These are phyloP conservation scores for Tachypleus tridentatus DNA, from an alignment of 1,140 invertebrate genomes.

Conservation along the genomic window DNA sequence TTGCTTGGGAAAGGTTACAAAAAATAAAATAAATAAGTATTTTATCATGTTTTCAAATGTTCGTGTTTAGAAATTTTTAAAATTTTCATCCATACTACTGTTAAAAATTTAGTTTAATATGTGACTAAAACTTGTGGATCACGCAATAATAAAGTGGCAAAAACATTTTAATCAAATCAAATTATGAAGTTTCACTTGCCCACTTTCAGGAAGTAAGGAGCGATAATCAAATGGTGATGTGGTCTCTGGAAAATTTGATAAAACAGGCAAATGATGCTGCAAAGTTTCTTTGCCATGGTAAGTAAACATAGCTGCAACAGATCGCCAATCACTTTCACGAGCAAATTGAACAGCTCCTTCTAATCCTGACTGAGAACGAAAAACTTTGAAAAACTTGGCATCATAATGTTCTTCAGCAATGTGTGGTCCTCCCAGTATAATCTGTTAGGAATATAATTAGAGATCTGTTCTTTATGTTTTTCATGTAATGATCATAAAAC, in stretches of 20 bases:
- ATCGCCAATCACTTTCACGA: slow-evolving; percentile 41
- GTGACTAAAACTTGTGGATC: too few relatives aligned
- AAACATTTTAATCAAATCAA: background rate
- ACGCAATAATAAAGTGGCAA: too few relatives aligned
- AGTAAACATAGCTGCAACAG: slow-evolving; percentile 53
- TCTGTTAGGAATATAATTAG: slow-evolving; percentile 8
- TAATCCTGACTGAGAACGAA: slow-evolving; percentile 43
- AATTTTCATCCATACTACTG: too few relatives aligned
- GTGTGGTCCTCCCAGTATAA: slow-evolving; percentile 37
- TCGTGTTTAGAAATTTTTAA: too few relatives aligned
- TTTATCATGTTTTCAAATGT: too few relatives aligned
- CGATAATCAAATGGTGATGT: slow-evolving; percentile 53
- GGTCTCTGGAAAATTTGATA: slow-evolving; percentile 65
- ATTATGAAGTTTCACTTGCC: slow-evolving; percentile 10
- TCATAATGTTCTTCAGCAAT: slow-evolving; percentile 40
- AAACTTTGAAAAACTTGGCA: slow-evolving; percentile 42
- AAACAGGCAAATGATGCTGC: slow-evolving; percentile 49
- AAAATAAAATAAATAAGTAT: too few relatives aligned
- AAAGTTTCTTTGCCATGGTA: slow-evolving; percentile 51
- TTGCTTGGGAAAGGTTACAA: too few relatives aligned
- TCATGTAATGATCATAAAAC: too few relatives aligned
- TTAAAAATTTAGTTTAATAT: too few relatives aligned
- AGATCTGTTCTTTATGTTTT: too few relatives aligned
- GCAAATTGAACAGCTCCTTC: slow-evolving; percentile 50
- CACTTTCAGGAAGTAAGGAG: slow-evolving; percentile 17